Conservation (phyloP, 2,888 invertebrate genomes). For the Archaeoteleia sp. region DNA sequence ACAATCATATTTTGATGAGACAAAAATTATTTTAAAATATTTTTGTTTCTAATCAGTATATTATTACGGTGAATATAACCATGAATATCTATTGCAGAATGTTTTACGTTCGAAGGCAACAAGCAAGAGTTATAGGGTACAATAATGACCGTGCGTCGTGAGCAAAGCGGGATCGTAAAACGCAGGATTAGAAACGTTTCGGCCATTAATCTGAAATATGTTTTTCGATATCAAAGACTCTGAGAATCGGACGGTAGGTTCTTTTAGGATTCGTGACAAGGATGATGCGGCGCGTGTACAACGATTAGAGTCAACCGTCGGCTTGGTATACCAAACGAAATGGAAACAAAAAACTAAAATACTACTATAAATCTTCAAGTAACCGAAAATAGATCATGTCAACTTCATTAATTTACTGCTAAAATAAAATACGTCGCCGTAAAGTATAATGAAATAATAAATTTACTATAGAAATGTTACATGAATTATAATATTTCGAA, state of each 20-base stretch:
- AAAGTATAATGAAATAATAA: no score
- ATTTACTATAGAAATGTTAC: no score
- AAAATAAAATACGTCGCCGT: no score
- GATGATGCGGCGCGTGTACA: neutral
- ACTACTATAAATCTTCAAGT: neutral
- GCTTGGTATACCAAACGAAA: constrained; percentile 3
- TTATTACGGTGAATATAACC: neutral
- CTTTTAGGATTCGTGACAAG: constrained; percentile 2
- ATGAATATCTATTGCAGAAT: neutral
- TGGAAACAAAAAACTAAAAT: neutral
- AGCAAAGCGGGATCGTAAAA: constrained; percentile 61
- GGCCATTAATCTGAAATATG: constrained; percentile 67
- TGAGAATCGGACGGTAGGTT: constrained; percentile 19
- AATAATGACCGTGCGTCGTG: constrained; percentile 45
- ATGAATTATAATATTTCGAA: no score
- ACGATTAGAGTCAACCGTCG: constrained; percentile 1
- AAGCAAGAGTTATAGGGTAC: constrained; percentile 48
- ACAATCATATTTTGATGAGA: no score
- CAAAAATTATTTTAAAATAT: no score
- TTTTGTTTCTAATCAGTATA: neutral
- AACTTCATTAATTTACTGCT: neutral
- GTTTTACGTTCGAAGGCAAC: constrained; percentile 10
- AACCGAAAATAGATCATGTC: neutral
- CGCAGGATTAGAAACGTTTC: constrained; percentile 66
- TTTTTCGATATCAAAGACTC: constrained; percentile 55